phyloP scores from a whole-genome alignment of 2,113 vertebrate species.

The Takifugu bimaculatus region DNA sequence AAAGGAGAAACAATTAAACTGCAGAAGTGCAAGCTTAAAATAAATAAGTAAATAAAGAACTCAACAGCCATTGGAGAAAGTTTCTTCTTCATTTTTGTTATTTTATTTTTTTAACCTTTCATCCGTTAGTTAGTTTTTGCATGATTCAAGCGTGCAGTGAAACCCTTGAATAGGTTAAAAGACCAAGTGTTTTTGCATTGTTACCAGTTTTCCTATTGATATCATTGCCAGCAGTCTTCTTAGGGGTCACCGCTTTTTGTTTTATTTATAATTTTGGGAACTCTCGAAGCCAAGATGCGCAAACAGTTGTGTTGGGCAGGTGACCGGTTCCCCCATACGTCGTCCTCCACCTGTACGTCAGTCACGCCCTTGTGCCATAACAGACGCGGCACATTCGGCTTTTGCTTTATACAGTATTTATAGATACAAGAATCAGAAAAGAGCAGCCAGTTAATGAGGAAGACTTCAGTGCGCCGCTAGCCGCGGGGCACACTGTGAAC shows the following conservation, averaged over 20 bases:
- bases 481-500: constrained; percentile 47
- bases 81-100: constrained; percentile 3
- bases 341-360: background rate
- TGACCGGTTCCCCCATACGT: background rate
- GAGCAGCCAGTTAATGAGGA: constrained; percentile 63
- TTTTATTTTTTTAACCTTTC: constrained; percentile 4
- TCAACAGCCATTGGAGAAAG: constrained; percentile 10
- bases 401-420: constrained; percentile 55
- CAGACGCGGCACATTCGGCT: constrained; percentile 22
- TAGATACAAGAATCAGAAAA: constrained; percentile 43
- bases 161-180: constrained; percentile 3
- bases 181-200: background rate
- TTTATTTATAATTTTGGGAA: background rate
- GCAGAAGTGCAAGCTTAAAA: constrained; percentile 21
- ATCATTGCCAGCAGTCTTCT: constrained; percentile 11
- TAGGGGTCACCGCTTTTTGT: background rate
- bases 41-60: constrained; percentile 8
- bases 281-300: background rate
- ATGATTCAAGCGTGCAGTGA: background rate
- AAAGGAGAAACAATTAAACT: constrained; percentile 7
- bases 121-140: constrained; percentile 7
- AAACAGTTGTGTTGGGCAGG: background rate
- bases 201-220: constrained; percentile 1
- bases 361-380: constrained; percentile 10
- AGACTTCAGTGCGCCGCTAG: constrained; percentile 56